Evolutionary conservation across 2,113 vertebrate species (phyloP), one percentile per base, ranked within the genome.

Genomic region (Apteryx mantelli): DNA sequence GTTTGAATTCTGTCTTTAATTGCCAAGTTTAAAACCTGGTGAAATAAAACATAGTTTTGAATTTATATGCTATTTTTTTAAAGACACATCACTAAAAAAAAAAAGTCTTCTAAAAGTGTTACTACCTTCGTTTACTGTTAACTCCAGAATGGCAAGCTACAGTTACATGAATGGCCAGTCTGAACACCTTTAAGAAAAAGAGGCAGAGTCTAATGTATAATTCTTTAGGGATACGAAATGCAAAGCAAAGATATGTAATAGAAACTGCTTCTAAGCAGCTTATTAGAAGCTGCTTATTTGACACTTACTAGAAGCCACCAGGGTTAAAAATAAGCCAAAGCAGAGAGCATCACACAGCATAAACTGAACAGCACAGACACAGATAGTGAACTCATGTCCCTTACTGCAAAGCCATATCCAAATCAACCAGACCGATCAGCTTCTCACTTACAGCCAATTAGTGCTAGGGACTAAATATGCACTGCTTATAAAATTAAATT

Each of bases 251-350:
- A 52, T 36, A 40, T 63, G 82, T 70, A 56, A 0, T 88, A 82
- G 70, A 80, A 91, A 76, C 63, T 63, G 87, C 44, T 91, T 84
- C 81, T 82, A 96, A 94, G 89, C 86, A 92, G 91, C 91, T 93
- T 96, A 88, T 83, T 93, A 92, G 77, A 95, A 96, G 82, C 88
- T 92, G 91, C 88, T 86, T 92, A 94, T 89, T 91, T 96, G 85
- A 85, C 56, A 68, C 85, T 79, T 88, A 82, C 2, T 91, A 85
- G 95, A 96, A 88, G 82, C 76, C 93, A 66, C 68, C 95, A 96
- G 58, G 75, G 93, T 96, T 95, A 93, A 95, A 94, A 96, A 86
- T 69, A 96, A 94, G 81, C 66, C 84, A 77, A 90, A 93, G 86
- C 73, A 88, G 40, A 89, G 44, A 84, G 56, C 77, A 78, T 87